A percentile compares a stretch with the other conserved stretches of the same genome.
Evolutionary conservation across 2,113 vertebrate genomes (phyloP).

Genomic region (Nannospalax galili): DNA sequence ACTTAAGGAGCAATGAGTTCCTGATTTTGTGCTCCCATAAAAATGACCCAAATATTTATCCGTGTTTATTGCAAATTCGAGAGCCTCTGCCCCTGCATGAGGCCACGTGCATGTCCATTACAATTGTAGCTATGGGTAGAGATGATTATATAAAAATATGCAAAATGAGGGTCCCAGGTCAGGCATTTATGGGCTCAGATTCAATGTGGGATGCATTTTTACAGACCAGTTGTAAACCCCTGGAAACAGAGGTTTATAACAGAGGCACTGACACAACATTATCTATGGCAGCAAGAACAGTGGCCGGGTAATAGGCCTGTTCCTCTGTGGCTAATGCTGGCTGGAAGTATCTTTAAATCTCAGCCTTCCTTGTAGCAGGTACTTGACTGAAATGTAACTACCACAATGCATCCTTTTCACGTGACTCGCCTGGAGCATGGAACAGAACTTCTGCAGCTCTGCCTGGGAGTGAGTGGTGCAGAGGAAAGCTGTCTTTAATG

Average conservation of each 20-base stretch:
- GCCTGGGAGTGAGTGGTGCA: slow-evolving; percentile 76
- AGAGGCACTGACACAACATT: slow-evolving; percentile 84
- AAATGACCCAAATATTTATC: slow-evolving; percentile 79
- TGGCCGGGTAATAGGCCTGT: slow-evolving; percentile 76
- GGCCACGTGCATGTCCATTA: slow-evolving; percentile 52
- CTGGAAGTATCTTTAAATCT: slow-evolving; percentile 84
- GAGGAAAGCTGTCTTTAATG: slow-evolving; percentile 67
- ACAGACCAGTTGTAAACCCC: slow-evolving; percentile 82
- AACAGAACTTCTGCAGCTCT: slow-evolving; percentile 63
- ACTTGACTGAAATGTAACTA: slow-evolving; percentile 81
- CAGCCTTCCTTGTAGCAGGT: slow-evolving; percentile 69
- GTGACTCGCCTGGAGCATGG: slow-evolving; percentile 59
- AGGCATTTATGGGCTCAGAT: slow-evolving; percentile 82
- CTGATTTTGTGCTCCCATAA: slow-evolving; percentile 60
- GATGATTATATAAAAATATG: slow-evolving; percentile 76
- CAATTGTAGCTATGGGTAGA: slow-evolving; percentile 52
- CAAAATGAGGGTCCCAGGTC: slow-evolving; percentile 82
- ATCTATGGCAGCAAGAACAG: slow-evolving; percentile 78
- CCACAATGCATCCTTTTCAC: slow-evolving; percentile 77
- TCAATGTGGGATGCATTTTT: slow-evolving; percentile 82
- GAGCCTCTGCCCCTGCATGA: slow-evolving; percentile 56
- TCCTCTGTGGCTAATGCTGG: slow-evolving; percentile 82
- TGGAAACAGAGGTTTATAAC: slow-evolving; percentile 83
- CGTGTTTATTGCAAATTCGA: slow-evolving; percentile 70
- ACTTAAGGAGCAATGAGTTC: background rate